Evolutionary conservation across 2,888 invertebrate genomes (phyloP).

Genomic region (Pseudococcus jackbeardsleyi): DNA sequence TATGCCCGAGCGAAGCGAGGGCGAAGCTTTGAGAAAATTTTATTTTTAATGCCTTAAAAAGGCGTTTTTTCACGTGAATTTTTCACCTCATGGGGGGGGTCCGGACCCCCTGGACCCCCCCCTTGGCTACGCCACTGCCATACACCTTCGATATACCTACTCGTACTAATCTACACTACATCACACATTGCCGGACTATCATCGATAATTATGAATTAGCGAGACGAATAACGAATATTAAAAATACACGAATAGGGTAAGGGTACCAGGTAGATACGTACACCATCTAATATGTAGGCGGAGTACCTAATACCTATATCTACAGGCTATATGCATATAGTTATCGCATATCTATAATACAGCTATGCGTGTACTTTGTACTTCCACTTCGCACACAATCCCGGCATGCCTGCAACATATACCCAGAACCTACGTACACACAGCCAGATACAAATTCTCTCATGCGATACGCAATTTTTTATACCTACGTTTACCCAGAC

Average conservation of each 20-base stretch:
- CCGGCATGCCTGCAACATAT: too few relatives aligned
- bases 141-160: too few relatives aligned
- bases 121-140: too few relatives aligned
- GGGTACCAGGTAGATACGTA: neutral
- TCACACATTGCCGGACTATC: conserved; percentile 30
- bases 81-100: too few relatives aligned
- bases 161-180: neutral
- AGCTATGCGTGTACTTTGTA: neutral
- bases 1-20: too few relatives aligned
- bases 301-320: conserved; percentile 36
- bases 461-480: neutral
- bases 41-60: too few relatives aligned
- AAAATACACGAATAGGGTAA: conserved; percentile 29
- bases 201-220: conserved; percentile 53
- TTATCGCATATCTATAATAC: neutral
- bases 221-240: conserved; percentile 55
- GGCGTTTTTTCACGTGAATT: too few relatives aligned
- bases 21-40: too few relatives aligned
- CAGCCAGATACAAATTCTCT: neutral
- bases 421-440: neutral
- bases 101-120: too few relatives aligned
- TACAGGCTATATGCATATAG: conserved; percentile 16
- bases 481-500: neutral
- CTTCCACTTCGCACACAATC: neutral
- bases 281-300: conserved; percentile 24